Evolutionary conservation across 2,113 vertebrate species (phyloP), one percentile per base, ranked within the genome.

Genomic region (Tapirus terrestris): DNA sequence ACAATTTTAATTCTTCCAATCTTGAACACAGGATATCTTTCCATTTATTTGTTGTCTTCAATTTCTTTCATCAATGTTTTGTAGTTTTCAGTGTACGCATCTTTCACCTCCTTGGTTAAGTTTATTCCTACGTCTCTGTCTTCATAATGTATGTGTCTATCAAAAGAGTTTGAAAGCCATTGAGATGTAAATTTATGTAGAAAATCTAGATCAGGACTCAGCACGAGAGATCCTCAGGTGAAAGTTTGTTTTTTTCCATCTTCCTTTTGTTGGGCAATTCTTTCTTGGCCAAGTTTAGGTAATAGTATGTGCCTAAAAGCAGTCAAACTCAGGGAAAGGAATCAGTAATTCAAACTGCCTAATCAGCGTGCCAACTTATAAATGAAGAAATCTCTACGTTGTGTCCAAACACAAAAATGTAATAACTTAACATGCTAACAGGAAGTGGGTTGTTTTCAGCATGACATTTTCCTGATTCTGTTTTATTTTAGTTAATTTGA

Each of bases 401-500:
- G 21, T 85, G 14, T 48, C 65, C 27, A 23, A 4, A 77, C 16
- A 29, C 39, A 75, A 76, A 93, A 83, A 9, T 2, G 2, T 61
- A 51, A 14, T 77, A 68, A 58, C 83, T 76, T 60, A 77, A 93
- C 61, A 39, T 3, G 6, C 48, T 82, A 67, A 29, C 23, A 77
- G 89, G 51, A 20, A 93, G 21, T 61, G 21, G 9, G 21, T 60
- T 61, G 43, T 70, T 93, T 93, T 63, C 11, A 56, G 16, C 27
- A 33, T 85, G 43, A 31, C 8, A 21, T 94, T 79, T 96, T 86
- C 76, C 31, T 80, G 45, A 58, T 65, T 80, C 36, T 45, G 0
- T 94, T 56, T 90, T 89, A 79, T 58, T 92, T 89, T 77, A 45
- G 58, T 53, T 79, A 51, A 61, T 77, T 58, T 84, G 48, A 85